Evolutionary conservation across 2,113 vertebrate species (phyloP).

Genomic region (Dasyprocta punctata): DNA sequence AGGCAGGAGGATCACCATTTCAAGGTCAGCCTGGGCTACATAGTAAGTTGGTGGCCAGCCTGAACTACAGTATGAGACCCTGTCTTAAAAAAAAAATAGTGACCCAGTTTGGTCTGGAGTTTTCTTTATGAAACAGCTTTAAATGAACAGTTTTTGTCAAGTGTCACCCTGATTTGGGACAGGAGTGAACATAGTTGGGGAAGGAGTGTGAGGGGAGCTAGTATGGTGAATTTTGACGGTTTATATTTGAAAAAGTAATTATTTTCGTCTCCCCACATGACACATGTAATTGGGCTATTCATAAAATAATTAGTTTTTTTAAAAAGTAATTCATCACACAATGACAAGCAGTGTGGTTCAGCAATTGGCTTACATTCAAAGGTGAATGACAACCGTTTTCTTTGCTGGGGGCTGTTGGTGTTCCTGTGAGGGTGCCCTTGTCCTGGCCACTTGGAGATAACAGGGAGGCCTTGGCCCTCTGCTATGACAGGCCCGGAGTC

Average conservation of each 20-base stretch:
- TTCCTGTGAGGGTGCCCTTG: background rate
- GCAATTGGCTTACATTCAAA: background rate
- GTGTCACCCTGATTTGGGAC: background rate
- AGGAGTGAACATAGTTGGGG: background rate
- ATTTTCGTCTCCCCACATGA: background rate
- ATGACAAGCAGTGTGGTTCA: background rate
- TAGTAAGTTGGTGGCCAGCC: background rate
- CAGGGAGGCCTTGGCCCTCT: background rate
- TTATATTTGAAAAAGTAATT: conserved; percentile 8
- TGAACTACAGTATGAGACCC: background rate
- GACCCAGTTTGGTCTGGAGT: background rate
- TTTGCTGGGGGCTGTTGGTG: background rate
- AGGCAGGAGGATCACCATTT: background rate
- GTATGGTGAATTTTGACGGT: conserved; percentile 26
- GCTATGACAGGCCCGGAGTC: background rate
- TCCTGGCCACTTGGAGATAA: background rate
- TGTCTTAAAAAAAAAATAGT: background rate
- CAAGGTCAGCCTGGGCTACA: too few species aligned
- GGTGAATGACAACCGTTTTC: background rate
- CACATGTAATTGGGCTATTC: background rate
- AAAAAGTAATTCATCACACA: background rate
- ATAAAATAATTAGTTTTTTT: conserved; percentile 29
- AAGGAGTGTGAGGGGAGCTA: background rate
- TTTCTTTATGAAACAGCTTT: background rate
- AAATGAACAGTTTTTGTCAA: background rate